phyloP scores from a whole-genome alignment of 2,888 invertebrate genomes.

The Lagria hirta region DNA sequence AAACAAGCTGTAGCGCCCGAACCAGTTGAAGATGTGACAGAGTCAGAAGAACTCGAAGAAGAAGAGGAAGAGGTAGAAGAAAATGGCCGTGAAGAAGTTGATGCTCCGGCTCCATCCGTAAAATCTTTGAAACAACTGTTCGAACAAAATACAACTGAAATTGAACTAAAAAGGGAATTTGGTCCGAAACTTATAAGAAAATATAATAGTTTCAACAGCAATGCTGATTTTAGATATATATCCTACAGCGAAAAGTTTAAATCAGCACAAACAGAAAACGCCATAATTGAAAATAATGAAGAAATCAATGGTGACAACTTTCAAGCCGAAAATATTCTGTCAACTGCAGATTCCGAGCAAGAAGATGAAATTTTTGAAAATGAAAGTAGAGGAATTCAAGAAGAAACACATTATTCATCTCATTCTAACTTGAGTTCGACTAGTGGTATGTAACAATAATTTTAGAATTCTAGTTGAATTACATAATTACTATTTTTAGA shows the following conservation, averaged over 20 bases:
- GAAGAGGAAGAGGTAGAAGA: background rate
- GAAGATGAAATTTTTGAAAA: too few relatives aligned
- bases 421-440: too few relatives aligned
- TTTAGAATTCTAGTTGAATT: too few relatives aligned
- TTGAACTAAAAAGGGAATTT: background rate
- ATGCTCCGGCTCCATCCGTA: constrained; percentile 7
- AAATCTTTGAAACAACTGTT: constrained; percentile 8
- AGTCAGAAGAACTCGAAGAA: too few relatives aligned
- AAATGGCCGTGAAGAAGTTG: background rate
- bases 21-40: too few relatives aligned
- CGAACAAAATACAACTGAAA: constrained; percentile 6
- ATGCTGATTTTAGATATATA: constrained; percentile 8
- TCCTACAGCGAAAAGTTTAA: constrained; percentile 4
- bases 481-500: too few relatives aligned
- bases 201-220: background rate
- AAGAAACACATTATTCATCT: too few relatives aligned
- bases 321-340: too few relatives aligned
- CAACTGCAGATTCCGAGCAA: too few relatives aligned
- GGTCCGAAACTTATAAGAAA: background rate
- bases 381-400: too few relatives aligned
- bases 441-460: too few relatives aligned
- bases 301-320: background rate
- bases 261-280: background rate
- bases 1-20: too few relatives aligned
- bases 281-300: background rate